Evolutionary conservation across 2,797 vertebrate genomes (phyloP).

Genomic region (Hydrophis major): DNA sequence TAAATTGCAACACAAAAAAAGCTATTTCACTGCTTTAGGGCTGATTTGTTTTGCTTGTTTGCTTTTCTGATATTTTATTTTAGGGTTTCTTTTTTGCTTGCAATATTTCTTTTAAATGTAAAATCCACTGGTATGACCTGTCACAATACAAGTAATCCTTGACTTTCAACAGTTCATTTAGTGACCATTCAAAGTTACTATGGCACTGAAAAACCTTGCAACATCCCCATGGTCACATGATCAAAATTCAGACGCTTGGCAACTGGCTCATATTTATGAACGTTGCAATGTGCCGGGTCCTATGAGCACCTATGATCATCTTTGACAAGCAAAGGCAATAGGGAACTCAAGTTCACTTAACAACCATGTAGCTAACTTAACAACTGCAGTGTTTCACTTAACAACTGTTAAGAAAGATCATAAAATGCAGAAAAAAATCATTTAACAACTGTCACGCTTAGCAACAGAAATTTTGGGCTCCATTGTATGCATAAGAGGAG

Average conservation of each 20-base stretch:
- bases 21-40: neutral
- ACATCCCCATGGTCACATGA: neutral
- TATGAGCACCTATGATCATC: neutral
- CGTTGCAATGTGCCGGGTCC: neutral
- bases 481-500: neutral
- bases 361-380: neutral
- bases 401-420: neutral
- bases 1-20: neutral
- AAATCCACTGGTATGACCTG: neutral
- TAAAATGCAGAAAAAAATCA: neutral
- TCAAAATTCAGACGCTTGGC: neutral
- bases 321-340: neutral
- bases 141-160: neutral
- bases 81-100: neutral
- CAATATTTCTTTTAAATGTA: neutral
- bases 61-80: neutral
- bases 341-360: neutral
- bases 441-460: neutral
- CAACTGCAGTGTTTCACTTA: neutral
- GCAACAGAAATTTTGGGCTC: neutral
- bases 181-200: neutral
- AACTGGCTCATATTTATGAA: neutral
- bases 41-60: neutral
- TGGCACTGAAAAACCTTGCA: neutral
- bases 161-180: neutral